Evolutionary conservation across 1,140 invertebrate species (phyloP), one percentile per base, ranked within the genome.

Genomic region (Berghia stephanieae): DNA sequence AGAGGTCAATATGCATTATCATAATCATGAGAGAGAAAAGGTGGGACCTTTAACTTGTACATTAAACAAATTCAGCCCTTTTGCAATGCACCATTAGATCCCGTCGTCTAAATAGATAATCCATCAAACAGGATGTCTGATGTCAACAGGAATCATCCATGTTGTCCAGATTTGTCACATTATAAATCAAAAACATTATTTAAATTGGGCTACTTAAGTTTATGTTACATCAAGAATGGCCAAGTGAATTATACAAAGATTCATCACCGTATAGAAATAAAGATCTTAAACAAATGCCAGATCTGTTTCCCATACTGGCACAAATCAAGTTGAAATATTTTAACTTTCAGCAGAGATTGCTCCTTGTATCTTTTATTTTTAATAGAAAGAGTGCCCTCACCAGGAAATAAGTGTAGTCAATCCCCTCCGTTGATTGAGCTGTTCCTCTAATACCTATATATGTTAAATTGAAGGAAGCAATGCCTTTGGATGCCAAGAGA

Each of bases 381-480:
- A 31, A 36, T 13, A 36, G 8, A 24, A 36, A 31, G 24, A 10
- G 13, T 10, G 27, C n/a, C n/a, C 68, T 46, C 8, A 71, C 68
- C 43, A 71, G 36, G 31, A 71, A 43, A 34, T 71, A 44, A 13
- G 4, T 49, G 43, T 44, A 71, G 43, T 71, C 68, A 10, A 71
- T 6, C 27, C 31, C 40, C 4, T 13, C 5, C 16, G 43, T 43
- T 24, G n/a, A 24, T 24, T 24, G 3, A 4, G 68, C 40, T 4
- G 46, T 21, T 31, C 31, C 43, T n/a, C 6, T 6, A 46, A 44
- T 18, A 24, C 68, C 43, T 31, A 44, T 13, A 71, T 71, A 71
- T 18, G 40, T 43, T 31, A 43, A 18, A 46, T 5, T 21, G 13
- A 71, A 71, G 42, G 40, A 44, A 27, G 68, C 68, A 46, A 44